Conservation (phyloP, 2,113 vertebrate genomes). For the rabbit (Oryctolagus cuniculus) region mOryCun1.1 NC_091435.1:68953001-68953500, state of each 20-base stretch:
- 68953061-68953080: not conserved
- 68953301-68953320: not conserved
- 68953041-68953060: not conserved
- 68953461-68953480: not conserved
- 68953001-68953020: not conserved
- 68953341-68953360: not conserved
- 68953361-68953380: not conserved
- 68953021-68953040: not conserved
- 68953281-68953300: no score
- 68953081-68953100: not conserved
- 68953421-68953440: not conserved
- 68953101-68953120: not conserved
- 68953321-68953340: not conserved
- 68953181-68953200: not conserved
- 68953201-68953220: not conserved
- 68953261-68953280: not conserved
- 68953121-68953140: not conserved
- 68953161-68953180: not conserved
- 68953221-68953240: not conserved
- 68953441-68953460: not conserved
- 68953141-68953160: not conserved
- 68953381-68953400: not conserved
- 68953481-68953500: not conserved
- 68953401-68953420: no score
- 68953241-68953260: not conserved